Conservation (phyloP, 2,888 invertebrate genomes). For the Amiota minor region DNA sequence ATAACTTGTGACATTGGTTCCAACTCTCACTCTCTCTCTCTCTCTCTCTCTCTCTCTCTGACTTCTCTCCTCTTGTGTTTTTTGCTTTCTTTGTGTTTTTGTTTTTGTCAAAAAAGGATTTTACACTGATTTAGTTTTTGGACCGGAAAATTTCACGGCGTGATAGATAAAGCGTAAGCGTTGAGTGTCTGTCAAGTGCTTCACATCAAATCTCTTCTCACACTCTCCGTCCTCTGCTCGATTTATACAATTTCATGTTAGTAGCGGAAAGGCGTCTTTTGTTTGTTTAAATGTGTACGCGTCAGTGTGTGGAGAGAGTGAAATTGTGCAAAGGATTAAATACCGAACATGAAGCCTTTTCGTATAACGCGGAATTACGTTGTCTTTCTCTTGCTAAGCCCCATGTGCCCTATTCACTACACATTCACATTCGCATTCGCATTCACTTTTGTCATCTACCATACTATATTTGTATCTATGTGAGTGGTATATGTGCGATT, state of each 20-base stretch:
- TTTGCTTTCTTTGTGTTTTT: slow-evolving; percentile 47
- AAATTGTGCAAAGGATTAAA: slow-evolving; percentile 52
- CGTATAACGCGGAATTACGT: slow-evolving; percentile 38
- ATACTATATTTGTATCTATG: not conserved
- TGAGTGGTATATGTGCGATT: not conserved
- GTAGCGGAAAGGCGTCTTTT: slow-evolving; percentile 16
- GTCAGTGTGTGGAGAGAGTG: slow-evolving; percentile 40
- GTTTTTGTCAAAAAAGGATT: slow-evolving; percentile 65
- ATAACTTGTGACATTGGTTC: slow-evolving; percentile 64
- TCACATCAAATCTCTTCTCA: slow-evolving; percentile 24
- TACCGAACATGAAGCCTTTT: slow-evolving; percentile 42
- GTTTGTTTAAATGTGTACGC: not conserved
- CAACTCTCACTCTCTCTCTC: slow-evolving; percentile 46
- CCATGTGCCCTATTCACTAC: slow-evolving; percentile 32
- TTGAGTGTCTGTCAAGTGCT: slow-evolving; percentile 11
- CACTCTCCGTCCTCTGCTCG: not conserved
- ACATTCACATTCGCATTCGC: not conserved
- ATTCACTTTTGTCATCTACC: not conserved
- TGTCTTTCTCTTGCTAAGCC: slow-evolving; percentile 25
- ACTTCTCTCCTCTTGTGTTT: not conserved
- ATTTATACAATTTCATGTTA: not conserved
- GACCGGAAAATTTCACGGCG: slow-evolving; percentile 50
- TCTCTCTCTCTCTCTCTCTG: slow-evolving; percentile 29
- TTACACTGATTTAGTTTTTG: slow-evolving; percentile 60
- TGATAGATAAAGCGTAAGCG: slow-evolving; percentile 34